phyloP scores from a whole-genome alignment of 2,113 vertebrate genomes.

The human region DNA sequence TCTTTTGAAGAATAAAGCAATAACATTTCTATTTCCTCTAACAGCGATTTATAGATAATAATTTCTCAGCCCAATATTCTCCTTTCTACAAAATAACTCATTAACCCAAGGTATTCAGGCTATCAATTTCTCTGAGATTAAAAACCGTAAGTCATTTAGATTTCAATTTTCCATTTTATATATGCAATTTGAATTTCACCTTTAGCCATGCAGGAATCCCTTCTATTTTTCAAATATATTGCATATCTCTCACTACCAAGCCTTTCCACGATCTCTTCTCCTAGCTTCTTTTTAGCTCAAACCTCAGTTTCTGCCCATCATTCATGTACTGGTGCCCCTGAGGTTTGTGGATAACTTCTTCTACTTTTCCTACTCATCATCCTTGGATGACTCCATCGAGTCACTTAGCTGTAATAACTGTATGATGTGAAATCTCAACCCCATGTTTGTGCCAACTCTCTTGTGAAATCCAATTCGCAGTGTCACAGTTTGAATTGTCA shows the following conservation, averaged over 20 bases:
- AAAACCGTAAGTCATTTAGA: not conserved
- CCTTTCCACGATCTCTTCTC: not conserved
- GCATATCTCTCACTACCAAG: not conserved
- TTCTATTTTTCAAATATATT: constrained; percentile 7
- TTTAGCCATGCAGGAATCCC: not conserved
- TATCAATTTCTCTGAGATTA: not conserved
- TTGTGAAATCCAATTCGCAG: not conserved
- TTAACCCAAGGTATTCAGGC: not conserved
- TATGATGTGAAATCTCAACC: not conserved
- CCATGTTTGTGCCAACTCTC: not conserved
- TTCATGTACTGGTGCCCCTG: not conserved
- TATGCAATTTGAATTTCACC: not conserved
- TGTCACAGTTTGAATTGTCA: not conserved
- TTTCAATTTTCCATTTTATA: constrained; percentile 12
- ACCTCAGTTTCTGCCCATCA: not conserved
- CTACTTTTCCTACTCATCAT: not conserved
- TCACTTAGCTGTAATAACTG: not conserved
- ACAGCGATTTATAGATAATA: not conserved
- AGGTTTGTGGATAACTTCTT: not conserved
- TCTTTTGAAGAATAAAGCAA: not conserved
- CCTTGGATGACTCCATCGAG: not conserved
- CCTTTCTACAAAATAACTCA: constrained; percentile 31
- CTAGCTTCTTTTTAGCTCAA: not conserved
- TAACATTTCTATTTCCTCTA: not conserved
- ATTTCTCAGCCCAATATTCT: not conserved